These are phyloP conservation scores for Chrosomus eos DNA, from an alignment of 2,797 vertebrate genomes.

Conservation along the genomic window DNA sequence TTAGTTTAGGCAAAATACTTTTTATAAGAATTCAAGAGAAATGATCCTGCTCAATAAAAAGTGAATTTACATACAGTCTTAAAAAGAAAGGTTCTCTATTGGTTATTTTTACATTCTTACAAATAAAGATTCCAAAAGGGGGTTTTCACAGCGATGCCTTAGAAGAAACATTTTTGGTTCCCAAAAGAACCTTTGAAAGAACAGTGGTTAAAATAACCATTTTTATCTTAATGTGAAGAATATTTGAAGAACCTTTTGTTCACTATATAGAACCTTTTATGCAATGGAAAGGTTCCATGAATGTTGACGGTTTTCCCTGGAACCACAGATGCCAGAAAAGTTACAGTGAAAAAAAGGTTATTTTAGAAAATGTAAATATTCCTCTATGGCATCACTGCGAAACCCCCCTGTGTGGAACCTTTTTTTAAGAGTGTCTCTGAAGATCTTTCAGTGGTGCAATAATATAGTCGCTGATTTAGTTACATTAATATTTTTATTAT, in stretches of 20 bases:
- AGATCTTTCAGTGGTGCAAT: not conserved
- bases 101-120: not conserved
- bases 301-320: not conserved
- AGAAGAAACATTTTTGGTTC: not conserved
- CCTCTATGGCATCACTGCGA: not conserved
- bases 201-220: not conserved
- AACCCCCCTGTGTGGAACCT: not conserved
- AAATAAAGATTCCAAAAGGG: not conserved
- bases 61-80: not conserved
- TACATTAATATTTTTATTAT: not conserved
- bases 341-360: not conserved
- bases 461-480: not conserved
- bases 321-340: not conserved
- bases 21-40: not conserved
- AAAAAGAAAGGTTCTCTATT: not conserved
- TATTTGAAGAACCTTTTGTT: not conserved
- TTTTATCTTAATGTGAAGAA: not conserved
- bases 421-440: not conserved
- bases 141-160: not conserved
- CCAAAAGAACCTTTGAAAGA: not conserved
- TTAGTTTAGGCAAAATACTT: slow-evolving; percentile 4
- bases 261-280: not conserved
- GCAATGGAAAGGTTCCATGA: not conserved
- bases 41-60: not conserved
- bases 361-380: not conserved